Percentiles rank a stretch among this genome's conserved stretches.
These are phyloP conservation scores for Lamellibrachia satsuma DNA, from an alignment of 2,888 invertebrate genomes.

Conservation along the genomic window DNA sequence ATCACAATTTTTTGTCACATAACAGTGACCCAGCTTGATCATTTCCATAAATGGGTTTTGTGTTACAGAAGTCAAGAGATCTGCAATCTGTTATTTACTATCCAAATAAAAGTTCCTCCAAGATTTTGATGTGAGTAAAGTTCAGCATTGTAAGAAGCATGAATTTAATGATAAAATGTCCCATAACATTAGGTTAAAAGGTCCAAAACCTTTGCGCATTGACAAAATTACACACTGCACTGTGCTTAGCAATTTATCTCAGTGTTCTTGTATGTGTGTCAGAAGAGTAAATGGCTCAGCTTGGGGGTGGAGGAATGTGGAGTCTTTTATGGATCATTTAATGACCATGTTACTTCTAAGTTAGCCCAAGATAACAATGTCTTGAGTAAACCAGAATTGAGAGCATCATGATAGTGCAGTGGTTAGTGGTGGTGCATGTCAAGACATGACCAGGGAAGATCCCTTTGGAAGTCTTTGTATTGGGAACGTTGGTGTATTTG, in stretches of 20 bases:
- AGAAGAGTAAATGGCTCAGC: too few relatives aligned
- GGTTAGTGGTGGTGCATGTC: neutral
- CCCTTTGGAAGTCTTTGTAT: neutral
- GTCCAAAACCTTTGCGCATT: neutral
- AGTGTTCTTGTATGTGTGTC: neutral
- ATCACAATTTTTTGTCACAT: neutral
- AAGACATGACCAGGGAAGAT: neutral
- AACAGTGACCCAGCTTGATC: neutral
- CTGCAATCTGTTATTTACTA: too few relatives aligned
- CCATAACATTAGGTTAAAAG: neutral
- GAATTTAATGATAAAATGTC: neutral
- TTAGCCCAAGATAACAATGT: neutral
- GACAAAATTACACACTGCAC: neutral
- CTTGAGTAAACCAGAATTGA: neutral
- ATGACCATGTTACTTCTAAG: neutral
- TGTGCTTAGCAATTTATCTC: neutral
- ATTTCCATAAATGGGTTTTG: too few relatives aligned
- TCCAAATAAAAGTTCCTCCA: too few relatives aligned
- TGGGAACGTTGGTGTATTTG: neutral
- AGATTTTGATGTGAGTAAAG: too few relatives aligned
- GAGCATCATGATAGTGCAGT: neutral
- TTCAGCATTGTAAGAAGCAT: neutral
- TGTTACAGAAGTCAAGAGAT: too few relatives aligned
- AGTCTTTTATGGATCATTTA: neutral
- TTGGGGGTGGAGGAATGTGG: neutral